These are phyloP conservation scores for Isotomurus palustris DNA, from an alignment of 2,888 invertebrate genomes.

Conservation along the genomic window DNA sequence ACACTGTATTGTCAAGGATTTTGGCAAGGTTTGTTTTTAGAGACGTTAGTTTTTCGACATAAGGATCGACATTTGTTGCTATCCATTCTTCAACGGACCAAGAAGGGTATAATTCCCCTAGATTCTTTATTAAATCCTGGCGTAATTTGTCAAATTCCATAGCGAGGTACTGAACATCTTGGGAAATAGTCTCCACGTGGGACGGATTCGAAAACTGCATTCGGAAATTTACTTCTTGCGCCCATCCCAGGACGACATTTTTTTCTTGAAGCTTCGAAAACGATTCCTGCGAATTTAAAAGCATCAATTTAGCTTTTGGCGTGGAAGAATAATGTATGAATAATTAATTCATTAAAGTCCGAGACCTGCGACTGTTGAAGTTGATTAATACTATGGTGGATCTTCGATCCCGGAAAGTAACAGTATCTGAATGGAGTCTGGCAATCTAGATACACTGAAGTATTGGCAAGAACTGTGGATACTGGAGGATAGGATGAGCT, in stretches of 20 bases:
- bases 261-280: slow-evolving; percentile 34
- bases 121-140: slow-evolving; percentile 16
- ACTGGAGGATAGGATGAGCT: slow-evolving; percentile 22
- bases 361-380: slow-evolving; percentile 22
- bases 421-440: slow-evolving; percentile 32
- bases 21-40: slow-evolving; percentile 23
- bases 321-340: neutral
- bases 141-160: slow-evolving; percentile 32
- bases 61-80: slow-evolving; percentile 29
- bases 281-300: slow-evolving; percentile 18
- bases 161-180: slow-evolving; percentile 26
- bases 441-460: slow-evolving; percentile 31
- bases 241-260: slow-evolving; percentile 38
- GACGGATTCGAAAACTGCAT: slow-evolving; percentile 38
- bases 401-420: slow-evolving; percentile 38
- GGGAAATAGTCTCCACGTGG: slow-evolving; percentile 26
- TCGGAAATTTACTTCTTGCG: slow-evolving; percentile 25
- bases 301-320: neutral
- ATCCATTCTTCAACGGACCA: slow-evolving; percentile 44
- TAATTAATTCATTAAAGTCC: neutral
- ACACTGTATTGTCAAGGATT: slow-evolving; percentile 28
- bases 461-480: slow-evolving; percentile 33
- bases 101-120: slow-evolving; percentile 32
- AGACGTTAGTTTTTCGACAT: slow-evolving; percentile 19
- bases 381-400: slow-evolving; percentile 30